A percentile compares a stretch with the other conserved stretches of the same genome.
Conservation (phyloP, 2,113 vertebrate genomes). For the Parotia lawesii region DNA sequence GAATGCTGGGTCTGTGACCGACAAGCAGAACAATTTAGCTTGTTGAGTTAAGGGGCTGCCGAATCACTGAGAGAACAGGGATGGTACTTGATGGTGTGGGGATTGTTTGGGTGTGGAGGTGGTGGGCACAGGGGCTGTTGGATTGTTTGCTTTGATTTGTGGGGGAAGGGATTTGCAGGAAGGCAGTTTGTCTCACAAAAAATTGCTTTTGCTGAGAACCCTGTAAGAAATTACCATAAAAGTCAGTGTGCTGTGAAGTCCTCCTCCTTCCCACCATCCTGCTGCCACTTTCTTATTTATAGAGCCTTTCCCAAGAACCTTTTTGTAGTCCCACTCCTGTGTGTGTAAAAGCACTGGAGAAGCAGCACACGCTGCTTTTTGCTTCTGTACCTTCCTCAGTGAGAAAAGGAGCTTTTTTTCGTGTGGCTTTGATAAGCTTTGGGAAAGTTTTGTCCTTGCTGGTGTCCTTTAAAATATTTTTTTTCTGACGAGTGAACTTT, state of each 20-base stretch:
- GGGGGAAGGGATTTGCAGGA: not conserved
- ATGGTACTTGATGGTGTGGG: not conserved
- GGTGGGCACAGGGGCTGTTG: not conserved
- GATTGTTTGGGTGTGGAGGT: not conserved
- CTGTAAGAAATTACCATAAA: not conserved
- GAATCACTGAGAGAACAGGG: not conserved
- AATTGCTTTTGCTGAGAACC: not conserved
- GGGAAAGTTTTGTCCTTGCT: not conserved
- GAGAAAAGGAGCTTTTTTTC: not conserved
- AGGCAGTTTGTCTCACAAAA: not conserved
- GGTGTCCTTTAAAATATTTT: not conserved
- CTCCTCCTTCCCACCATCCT: conserved; percentile 27
- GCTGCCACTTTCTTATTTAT: conserved; percentile 31
- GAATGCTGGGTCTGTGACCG: not conserved
- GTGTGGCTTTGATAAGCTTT: not conserved
- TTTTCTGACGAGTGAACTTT: not conserved
- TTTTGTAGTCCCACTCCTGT: not conserved
- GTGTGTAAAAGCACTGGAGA: not conserved
- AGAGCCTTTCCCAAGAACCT: conserved; percentile 24
- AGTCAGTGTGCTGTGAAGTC: not conserved
- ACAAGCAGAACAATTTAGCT: not conserved
- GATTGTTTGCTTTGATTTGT: not conserved
- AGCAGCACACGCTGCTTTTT: not conserved
- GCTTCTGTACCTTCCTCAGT: not conserved
- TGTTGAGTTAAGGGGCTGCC: not conserved